These are phyloP conservation scores for Ammodytes marinus DNA, from an alignment of 2,113 vertebrate species.

Conservation along the genomic window DNA sequence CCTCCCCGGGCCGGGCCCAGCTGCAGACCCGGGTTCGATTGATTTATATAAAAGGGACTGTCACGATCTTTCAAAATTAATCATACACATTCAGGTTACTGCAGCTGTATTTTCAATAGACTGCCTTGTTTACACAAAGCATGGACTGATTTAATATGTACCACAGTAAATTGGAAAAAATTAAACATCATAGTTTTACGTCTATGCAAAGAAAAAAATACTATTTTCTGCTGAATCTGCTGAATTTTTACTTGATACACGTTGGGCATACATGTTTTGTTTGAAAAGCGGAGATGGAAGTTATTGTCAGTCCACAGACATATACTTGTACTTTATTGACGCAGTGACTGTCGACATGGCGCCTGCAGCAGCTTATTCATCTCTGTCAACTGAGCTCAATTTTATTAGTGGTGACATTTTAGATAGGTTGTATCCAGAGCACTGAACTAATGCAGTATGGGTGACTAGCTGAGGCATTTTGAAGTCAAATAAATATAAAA, in stretches of 20 bases:
- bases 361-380: slow-evolving; percentile 71
- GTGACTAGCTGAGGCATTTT: slow-evolving; percentile 69
- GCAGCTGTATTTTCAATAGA: neutral
- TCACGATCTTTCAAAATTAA: slow-evolving; percentile 1
- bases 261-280: slow-evolving; percentile 24
- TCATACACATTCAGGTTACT: neutral
- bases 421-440: slow-evolving; percentile 55
- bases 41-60: slow-evolving; percentile 27
- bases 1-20: too few relatives aligned
- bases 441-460: slow-evolving; percentile 60
- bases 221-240: neutral
- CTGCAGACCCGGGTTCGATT: too few relatives aligned
- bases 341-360: slow-evolving; percentile 17
- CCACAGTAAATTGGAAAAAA: neutral
- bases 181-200: slow-evolving; percentile 15
- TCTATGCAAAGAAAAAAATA: neutral
- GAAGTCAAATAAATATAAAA: slow-evolving; percentile 58
- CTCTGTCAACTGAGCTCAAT: slow-evolving; percentile 68
- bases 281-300: slow-evolving; percentile 28
- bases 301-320: neutral
- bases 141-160: neutral
- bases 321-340: slow-evolving; percentile 69
- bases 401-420: slow-evolving; percentile 79
- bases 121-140: neutral
- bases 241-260: neutral